phyloP scores from a whole-genome alignment of 1,140 invertebrate genomes.

The Formica selysi region DNA sequence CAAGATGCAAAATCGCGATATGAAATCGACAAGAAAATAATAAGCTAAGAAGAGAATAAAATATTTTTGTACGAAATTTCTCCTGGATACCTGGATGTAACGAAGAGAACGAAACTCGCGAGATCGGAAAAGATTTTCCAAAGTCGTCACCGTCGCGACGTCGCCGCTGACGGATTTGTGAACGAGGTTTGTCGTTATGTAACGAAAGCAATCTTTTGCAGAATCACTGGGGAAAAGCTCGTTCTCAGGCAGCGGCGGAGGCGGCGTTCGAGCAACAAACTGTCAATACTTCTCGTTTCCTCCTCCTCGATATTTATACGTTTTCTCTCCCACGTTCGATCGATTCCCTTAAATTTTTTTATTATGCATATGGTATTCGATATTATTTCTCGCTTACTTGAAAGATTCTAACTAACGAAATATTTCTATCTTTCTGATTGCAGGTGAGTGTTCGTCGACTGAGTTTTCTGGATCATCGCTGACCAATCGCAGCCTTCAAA shows the following conservation, averaged over 20 bases:
- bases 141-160: constrained; percentile 29
- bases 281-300: constrained; percentile 45
- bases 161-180: constrained; percentile 42
- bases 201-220: constrained; percentile 59
- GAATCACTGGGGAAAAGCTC: constrained; percentile 54
- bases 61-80: too few relatives aligned
- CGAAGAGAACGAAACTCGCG: constrained; percentile 1
- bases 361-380: not conserved
- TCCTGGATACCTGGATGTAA: not conserved
- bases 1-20: not conserved
- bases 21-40: too few relatives aligned
- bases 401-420: constrained; percentile 2
- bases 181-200: constrained; percentile 57
- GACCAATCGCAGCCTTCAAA: not conserved
- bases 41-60: too few relatives aligned
- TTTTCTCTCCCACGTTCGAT: not conserved
- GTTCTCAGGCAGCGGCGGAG: constrained; percentile 31
- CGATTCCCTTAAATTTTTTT: constrained; percentile 16
- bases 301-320: constrained; percentile 48
- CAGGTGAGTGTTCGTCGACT: constrained; percentile 51
- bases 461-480: not conserved
- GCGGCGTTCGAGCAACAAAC: constrained; percentile 59
- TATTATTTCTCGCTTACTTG: not conserved
- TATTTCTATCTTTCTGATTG: constrained; percentile 48
- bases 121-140: constrained; percentile 42